A percentile compares a stretch with the other conserved stretches of the same genome.
Evolutionary conservation across 1,140 invertebrate genomes (phyloP).

Genomic region (Drosophila pseudoobscura): DNA sequence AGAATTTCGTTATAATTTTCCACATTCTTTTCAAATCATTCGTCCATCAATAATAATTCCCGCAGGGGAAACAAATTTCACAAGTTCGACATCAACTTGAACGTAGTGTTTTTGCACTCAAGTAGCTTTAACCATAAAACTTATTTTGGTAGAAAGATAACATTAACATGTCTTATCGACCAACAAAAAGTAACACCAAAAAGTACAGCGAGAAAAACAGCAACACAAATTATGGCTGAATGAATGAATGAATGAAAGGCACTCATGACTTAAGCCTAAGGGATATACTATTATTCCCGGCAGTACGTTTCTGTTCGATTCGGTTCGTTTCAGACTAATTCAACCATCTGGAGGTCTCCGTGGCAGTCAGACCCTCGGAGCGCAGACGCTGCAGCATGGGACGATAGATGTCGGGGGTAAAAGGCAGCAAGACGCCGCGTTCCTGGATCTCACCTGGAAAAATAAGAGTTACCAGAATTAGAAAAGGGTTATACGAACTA

Average conservation of each 20-base stretch:
- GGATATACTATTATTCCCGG: background rate
- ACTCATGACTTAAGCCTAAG: conserved; percentile 26
- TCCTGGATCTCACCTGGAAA: conserved; percentile 95
- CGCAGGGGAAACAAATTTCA: conserved; percentile 13
- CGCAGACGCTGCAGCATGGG: conserved; percentile 93
- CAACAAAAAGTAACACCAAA: conserved; percentile 18
- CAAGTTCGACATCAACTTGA: conserved; percentile 18
- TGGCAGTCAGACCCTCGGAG: conserved; percentile 92
- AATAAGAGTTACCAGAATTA: background rate
- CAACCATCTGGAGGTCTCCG: conserved; percentile 85
- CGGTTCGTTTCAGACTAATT: conserved; percentile 38
- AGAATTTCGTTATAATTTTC: too few relatives aligned
- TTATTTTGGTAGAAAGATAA: conserved; percentile 45
- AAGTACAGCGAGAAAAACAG: conserved; percentile 1
- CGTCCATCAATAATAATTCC: conserved; percentile 3
- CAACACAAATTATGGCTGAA: conserved; percentile 1
- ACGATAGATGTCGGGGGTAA: conserved; percentile 94
- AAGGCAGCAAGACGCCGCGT: conserved; percentile 95
- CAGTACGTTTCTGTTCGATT: background rate
- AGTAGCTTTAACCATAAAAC: conserved; percentile 41
- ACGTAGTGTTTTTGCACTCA: conserved; percentile 30
- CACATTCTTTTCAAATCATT: conserved; percentile 17
- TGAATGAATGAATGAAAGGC: conserved; percentile 5
- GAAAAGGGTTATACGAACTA: too few relatives aligned
- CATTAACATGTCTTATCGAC: conserved; percentile 39